Base-by-base conservation (phyloP, 2,113 vertebrate species). In the Paramormyrops kingsleyae region DNA sequence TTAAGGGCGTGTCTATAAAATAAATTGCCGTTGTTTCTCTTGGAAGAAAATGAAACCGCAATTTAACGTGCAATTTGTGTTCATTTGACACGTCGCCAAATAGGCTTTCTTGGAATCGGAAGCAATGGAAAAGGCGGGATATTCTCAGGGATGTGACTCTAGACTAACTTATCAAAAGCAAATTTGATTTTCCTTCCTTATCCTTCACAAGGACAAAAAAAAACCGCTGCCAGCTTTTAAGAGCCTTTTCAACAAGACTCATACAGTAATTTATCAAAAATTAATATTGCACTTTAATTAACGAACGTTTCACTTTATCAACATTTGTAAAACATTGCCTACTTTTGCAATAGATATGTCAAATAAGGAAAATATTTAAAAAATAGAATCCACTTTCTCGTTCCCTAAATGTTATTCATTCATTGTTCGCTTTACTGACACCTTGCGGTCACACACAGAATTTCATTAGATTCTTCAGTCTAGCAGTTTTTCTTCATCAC, bases 361-460 rank as follows among this genome's bases (percentile, higher is more conserved):
- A 35, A 66, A 88, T 88, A 74, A 50, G 15, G 4, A 35, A 90
- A 27, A 8, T 10, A 50, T 85, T 83, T 17, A 50, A 84, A 56
- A 15, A 56, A 49, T 31, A 31, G 85, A 53, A 56, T 6, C 52
- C 87, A 74, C 53, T 83, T 44, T 83, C 44, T 56, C 47, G 24
- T 39, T 19, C 56, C 87, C 52, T 84, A 66, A 88, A 74, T 39
- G 24, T 89, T 74, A 52, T 88, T 50, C 90, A 83, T 87, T 90
- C 88, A 88, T 88, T 88, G 83, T 53, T 86, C 86, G 90, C 90
- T 90, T 88, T 92, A 83, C 92, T 94, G 93, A 80, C 93, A 91
- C 90, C 94, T 92, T 47, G 70, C 92, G 94, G 92, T 91, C 44
- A 93, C 83, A 80, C 87, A 42, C 89, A 89, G 89, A 93, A 93